Conservation (phyloP, 1,140 invertebrate genomes). For the Drosophila ohnishii region DNA sequence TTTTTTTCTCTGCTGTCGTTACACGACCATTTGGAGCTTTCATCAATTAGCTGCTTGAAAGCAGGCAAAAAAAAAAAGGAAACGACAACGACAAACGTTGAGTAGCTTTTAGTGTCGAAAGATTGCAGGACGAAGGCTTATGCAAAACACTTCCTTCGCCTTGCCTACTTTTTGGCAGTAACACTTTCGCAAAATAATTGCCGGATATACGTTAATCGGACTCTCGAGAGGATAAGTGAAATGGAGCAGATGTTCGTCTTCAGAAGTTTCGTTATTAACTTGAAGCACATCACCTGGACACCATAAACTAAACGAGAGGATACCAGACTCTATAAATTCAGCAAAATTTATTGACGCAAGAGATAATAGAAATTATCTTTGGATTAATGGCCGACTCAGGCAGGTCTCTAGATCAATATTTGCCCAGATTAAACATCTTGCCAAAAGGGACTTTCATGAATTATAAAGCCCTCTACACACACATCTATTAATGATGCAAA, state of each 20-base stretch:
- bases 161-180: conserved; percentile 54
- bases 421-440: conserved; percentile 9
- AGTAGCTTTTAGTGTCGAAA: conserved; percentile 74
- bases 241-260: conserved; percentile 16
- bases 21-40: conserved; percentile 61
- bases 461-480: background rate
- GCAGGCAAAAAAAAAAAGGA: conserved; percentile 21
- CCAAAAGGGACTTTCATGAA: conserved; percentile 2
- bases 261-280: background rate
- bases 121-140: conserved; percentile 58
- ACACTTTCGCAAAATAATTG: conserved; percentile 56
- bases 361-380: background rate
- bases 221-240: conserved; percentile 30
- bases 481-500: conserved; percentile 10
- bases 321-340: conserved; percentile 1
- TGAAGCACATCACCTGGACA: background rate
- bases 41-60: conserved; percentile 70
- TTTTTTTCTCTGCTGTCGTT: conserved; percentile 11
- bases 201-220: conserved; percentile 21
- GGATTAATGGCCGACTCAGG: conserved; percentile 4
- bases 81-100: conserved; percentile 32
- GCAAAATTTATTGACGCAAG: background rate
- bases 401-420: conserved; percentile 1
- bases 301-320: too few species aligned
- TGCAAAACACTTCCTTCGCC: conserved; percentile 40